phyloP scores from a whole-genome alignment of 2,113 vertebrate species.

The Crotophaga sulcirostris region DNA sequence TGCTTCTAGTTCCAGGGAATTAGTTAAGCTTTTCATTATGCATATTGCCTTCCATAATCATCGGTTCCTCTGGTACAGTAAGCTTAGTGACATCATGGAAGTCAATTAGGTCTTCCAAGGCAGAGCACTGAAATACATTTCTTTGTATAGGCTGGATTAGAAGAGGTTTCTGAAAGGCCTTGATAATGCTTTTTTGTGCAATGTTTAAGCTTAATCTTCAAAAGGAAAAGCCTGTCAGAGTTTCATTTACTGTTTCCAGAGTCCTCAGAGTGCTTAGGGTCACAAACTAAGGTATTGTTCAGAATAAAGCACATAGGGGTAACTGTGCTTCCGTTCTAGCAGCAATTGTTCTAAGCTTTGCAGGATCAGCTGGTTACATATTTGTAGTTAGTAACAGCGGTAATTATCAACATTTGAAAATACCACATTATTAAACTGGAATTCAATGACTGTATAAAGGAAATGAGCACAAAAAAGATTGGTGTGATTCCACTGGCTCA shows the following conservation, averaged over 20 bases:
- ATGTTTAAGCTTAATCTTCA: conserved; percentile 7
- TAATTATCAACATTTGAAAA: background rate
- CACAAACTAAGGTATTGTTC: background rate
- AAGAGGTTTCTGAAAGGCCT: conserved; percentile 45
- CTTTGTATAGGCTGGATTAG: conserved; percentile 61
- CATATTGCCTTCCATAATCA: conserved; percentile 60
- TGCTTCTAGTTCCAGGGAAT: conserved; percentile 73
- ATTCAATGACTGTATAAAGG: background rate
- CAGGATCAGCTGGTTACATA: background rate
- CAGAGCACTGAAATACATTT: conserved; percentile 46
- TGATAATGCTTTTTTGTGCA: conserved; percentile 48
- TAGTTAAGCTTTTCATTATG: conserved; percentile 68
- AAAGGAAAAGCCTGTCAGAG: background rate
- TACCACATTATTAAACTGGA: background rate
- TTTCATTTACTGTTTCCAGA: background rate
- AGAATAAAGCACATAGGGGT: background rate
- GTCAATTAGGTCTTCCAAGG: conserved; percentile 73
- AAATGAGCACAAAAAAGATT: background rate
- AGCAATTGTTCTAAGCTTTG: background rate
- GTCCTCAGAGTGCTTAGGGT: background rate
- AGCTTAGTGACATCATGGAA: conserved; percentile 73
- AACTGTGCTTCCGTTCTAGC: background rate
- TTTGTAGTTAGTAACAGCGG: background rate
- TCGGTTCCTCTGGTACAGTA: background rate
- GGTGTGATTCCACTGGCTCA: background rate